Base-by-base conservation (phyloP, 2,113 vertebrate species). In the Xiphophorus hellerii region DNA sequence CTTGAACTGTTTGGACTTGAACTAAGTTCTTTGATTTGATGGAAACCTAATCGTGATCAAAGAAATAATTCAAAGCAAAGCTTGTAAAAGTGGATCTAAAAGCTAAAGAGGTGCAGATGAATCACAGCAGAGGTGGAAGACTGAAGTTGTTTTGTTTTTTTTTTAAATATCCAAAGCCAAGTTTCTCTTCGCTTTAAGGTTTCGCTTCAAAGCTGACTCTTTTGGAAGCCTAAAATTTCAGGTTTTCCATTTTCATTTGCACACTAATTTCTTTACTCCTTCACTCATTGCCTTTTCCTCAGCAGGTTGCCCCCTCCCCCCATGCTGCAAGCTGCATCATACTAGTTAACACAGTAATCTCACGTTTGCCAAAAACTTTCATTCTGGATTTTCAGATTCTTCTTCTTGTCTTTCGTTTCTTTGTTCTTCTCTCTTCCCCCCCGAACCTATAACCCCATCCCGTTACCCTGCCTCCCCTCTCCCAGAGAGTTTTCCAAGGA, bases 401-500 rank as follows among this genome's bases (percentile, higher is more conserved):
- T 76, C 76, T 77, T 64, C 76, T 90, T 80, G 63, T 80, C 77
- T 65, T 48, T 48, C 44, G 35, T 74, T 93, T 90, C 88, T 71
- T 79, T 37, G 66, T 27, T 51, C 25, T 86, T 90, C 89, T 91
- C 76, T 88, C 20, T 91, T 27, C 67, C 62, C 4, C 2, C 5
- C 28, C 42, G n/a, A 64, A n/a, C 60, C 39, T 28, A 14, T 48
- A 27, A 20, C 60, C 58, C 64, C 0, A 29, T 74, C 79, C 65
- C 37, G 69, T 61, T 51, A 27, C 68, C 58, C n/a, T 73, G 42
- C 31, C 83, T 35, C 31, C 62, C 61, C 61, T 64, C 27, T 87
- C 61, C 29, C 88, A 99, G 98, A 93, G 98, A 99, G 95, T 99
- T 99, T 94, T 99, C 98, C 87, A 99, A 99, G 93, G 98, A 99